These are phyloP conservation scores for Dynastes tityus DNA, from an alignment of 2,888 invertebrate genomes.

Conservation along the genomic window DNA sequence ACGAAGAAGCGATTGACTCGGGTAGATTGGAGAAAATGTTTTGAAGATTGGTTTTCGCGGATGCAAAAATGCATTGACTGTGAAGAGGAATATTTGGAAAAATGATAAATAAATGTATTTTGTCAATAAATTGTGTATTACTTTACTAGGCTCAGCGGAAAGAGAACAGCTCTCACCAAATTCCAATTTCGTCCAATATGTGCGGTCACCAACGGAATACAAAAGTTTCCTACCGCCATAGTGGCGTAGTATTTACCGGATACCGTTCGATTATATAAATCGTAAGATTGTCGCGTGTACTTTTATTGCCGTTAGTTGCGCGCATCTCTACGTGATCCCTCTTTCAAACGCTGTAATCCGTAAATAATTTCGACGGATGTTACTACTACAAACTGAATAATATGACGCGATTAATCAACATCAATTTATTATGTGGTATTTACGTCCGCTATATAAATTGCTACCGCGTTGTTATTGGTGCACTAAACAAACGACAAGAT, in stretches of 20 bases:
- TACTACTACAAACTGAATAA: conserved; percentile 6
- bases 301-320: background rate
- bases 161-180: no score
- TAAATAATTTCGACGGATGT: background rate
- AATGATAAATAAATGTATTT: no score
- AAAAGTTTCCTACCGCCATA: background rate
- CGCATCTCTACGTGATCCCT: background rate
- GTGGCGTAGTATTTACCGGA: background rate
- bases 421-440: conserved; percentile 18
- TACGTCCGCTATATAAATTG: background rate
- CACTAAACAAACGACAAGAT: background rate
- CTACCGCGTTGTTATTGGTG: background rate
- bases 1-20: no score
- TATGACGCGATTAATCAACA: background rate
- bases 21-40: no score
- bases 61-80: no score
- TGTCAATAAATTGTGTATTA: no score
- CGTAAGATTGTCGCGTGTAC: background rate
- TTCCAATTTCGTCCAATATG: no score
- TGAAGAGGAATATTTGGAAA: no score
- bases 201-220: background rate
- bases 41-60: no score
- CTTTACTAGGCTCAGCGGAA: no score
- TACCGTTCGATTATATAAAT: background rate
- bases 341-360: background rate